Evolutionary conservation across 2,797 vertebrate species (phyloP).

Genomic region (Accipiter fasciatus): DNA sequence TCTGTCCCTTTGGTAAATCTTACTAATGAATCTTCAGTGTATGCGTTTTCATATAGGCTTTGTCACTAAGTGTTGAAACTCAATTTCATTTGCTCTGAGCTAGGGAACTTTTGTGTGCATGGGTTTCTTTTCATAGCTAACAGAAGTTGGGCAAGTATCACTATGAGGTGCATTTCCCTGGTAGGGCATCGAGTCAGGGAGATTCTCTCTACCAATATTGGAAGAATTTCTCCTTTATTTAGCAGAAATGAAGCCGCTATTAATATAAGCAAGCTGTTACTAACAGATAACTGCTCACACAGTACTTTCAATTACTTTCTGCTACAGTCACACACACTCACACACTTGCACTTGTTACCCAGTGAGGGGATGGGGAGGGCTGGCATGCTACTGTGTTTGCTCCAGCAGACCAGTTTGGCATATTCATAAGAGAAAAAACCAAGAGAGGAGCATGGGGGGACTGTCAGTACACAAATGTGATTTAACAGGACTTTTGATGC

Average conservation of each 20-base stretch:
- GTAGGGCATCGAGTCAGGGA: background rate
- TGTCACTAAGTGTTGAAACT: background rate
- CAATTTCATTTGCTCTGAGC: background rate
- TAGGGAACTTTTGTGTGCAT: background rate
- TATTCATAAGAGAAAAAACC: background rate
- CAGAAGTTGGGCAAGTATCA: background rate
- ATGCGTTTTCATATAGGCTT: background rate
- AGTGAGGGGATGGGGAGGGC: background rate
- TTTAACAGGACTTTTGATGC: background rate
- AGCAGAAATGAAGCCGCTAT: background rate
- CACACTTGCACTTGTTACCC: background rate
- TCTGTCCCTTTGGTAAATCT: background rate
- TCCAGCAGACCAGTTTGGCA: background rate
- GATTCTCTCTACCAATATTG: background rate
- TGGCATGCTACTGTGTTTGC: background rate
- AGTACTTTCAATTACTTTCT: slow-evolving; percentile 19
- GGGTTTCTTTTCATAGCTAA: background rate
- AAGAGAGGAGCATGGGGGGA: background rate
- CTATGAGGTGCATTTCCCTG: background rate
- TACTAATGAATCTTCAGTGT: background rate
- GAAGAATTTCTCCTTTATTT: slow-evolving; percentile 18
- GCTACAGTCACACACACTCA: background rate
- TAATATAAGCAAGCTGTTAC: slow-evolving; percentile 29
- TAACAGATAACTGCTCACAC: background rate
- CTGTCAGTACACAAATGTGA: background rate